phyloP scores from a whole-genome alignment of 2,113 vertebrate genomes.

The Sinocyclocheilus anophthalmus region DNA sequence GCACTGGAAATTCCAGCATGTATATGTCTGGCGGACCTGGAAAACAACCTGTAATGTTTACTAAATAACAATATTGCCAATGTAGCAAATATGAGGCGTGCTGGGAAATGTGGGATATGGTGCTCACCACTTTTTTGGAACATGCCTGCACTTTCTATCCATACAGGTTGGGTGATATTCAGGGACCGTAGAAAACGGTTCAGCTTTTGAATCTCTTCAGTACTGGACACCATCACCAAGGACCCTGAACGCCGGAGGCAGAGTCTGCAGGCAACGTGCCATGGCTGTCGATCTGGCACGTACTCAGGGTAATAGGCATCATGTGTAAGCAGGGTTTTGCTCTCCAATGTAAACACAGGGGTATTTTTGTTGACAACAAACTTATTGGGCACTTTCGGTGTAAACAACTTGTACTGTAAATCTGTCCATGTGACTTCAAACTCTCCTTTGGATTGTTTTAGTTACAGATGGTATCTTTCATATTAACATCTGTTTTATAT shows the following conservation, averaged over 20 bases:
- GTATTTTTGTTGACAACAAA: conserved; percentile 44
- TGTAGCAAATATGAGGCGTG: neutral
- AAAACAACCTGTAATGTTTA: neutral
- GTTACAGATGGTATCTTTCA: too few relatives aligned
- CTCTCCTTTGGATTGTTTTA: too few relatives aligned
- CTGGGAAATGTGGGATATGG: neutral
- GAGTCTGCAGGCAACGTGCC: conserved; percentile 61
- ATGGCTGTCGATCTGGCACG: conserved; percentile 60
- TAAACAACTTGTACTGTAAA: too few relatives aligned
- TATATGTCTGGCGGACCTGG: conserved; percentile 59
- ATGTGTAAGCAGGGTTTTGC: conserved; percentile 42
- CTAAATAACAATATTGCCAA: neutral
- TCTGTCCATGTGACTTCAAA: neutral
- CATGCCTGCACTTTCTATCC: conserved; percentile 67
- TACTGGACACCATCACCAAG: conserved; percentile 63
- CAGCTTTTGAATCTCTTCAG: conserved; percentile 62
- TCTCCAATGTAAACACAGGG: conserved; percentile 54
- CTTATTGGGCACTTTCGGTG: neutral
- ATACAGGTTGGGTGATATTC: conserved; percentile 73
- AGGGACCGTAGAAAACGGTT: conserved; percentile 68
- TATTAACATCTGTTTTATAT: neutral
- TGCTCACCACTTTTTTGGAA: conserved; percentile 65
- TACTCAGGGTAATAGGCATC: conserved; percentile 70
- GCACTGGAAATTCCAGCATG: conserved; percentile 66
- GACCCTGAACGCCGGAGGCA: conserved; percentile 68